Evolutionary conservation across 2,797 vertebrate species (phyloP).

Genomic region (Antennarius maculatus): DNA sequence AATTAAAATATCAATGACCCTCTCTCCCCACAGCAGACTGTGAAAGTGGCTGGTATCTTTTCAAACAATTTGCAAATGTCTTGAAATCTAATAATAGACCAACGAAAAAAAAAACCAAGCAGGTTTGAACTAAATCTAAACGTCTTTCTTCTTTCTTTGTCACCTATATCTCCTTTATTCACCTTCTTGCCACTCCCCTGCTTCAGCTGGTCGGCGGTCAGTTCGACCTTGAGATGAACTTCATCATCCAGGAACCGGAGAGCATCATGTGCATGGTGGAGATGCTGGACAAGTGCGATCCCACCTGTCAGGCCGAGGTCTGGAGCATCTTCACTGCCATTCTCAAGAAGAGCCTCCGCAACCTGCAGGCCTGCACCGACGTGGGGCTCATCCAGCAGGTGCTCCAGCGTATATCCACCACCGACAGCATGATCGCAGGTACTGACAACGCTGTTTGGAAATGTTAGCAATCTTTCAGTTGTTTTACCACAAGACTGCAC

Average conservation of each 20-base stretch:
- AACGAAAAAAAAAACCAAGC: too few relatives aligned
- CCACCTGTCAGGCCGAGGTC: constrained; percentile 95
- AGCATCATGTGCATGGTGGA: constrained; percentile 96
- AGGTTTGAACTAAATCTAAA: not conserved
- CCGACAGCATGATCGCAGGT: constrained; percentile 97
- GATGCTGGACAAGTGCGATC: constrained; percentile 92
- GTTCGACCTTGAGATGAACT: constrained; percentile 99
- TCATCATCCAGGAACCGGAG: constrained; percentile 96
- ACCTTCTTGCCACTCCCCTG: not conserved
- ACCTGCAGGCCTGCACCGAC: constrained; percentile 93
- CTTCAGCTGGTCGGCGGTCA: constrained; percentile 92
- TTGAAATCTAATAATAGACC: too few relatives aligned
- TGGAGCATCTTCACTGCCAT: constrained; percentile 99
- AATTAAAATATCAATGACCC: too few relatives aligned
- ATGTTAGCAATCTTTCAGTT: not conserved
- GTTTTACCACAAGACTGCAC: not conserved
- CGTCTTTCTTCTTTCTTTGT: not conserved
- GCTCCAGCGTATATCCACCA: constrained; percentile 86
- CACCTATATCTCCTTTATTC: not conserved
- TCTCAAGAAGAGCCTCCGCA: constrained; percentile 96
- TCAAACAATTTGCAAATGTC: too few relatives aligned
- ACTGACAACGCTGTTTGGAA: constrained; percentile 16
- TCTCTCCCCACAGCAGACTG: too few relatives aligned
- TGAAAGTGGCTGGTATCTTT: too few relatives aligned
- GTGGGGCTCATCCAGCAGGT: constrained; percentile 91